Evolutionary conservation across 2,888 invertebrate genomes (phyloP).

Genomic region (Pseudoips prasinana): DNA sequence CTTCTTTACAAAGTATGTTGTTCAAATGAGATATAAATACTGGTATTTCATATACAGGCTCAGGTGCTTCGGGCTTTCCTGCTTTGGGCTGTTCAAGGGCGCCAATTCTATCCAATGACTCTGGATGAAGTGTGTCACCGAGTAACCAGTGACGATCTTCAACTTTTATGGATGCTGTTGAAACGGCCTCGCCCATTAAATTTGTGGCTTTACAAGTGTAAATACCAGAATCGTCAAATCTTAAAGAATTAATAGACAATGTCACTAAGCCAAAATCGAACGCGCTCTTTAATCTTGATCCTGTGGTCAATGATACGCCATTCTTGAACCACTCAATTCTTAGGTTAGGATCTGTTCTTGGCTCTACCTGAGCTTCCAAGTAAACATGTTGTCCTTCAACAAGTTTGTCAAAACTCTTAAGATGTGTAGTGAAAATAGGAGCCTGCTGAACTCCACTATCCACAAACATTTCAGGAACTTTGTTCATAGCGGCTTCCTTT

Average conservation of each 20-base stretch:
- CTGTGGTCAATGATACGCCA: conserved; percentile 91
- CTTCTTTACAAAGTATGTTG: conserved; percentile 93
- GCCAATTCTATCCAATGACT: conserved; percentile 92
- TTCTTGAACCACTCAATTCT: conserved; percentile 96
- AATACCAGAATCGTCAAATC: conserved; percentile 96
- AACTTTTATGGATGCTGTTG: conserved; percentile 94
- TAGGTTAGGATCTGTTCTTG: conserved; percentile 93
- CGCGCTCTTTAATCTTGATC: conserved; percentile 94
- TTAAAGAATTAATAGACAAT: conserved; percentile 92
- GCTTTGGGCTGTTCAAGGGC: conserved; percentile 91
- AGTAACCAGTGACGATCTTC: conserved; percentile 94
- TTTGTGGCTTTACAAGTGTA: conserved; percentile 98
- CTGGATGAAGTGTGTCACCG: conserved; percentile 93
- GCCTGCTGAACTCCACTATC: conserved; percentile 94
- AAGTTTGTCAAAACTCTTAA: conserved; percentile 91
- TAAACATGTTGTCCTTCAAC: conserved; percentile 93
- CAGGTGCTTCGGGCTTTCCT: conserved; percentile 85
- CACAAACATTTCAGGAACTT: conserved; percentile 93
- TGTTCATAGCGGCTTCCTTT: conserved; percentile 95
- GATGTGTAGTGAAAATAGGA: conserved; percentile 97
- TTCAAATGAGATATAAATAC: conserved; percentile 95
- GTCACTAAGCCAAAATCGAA: conserved; percentile 99
- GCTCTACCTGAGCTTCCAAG: conserved; percentile 95
- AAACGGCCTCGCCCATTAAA: conserved; percentile 95
- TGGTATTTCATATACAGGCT: conserved; percentile 91